These are phyloP conservation scores for Acanthopleura granulata DNA, from an alignment of 2,888 invertebrate genomes.

Conservation along the genomic window DNA sequence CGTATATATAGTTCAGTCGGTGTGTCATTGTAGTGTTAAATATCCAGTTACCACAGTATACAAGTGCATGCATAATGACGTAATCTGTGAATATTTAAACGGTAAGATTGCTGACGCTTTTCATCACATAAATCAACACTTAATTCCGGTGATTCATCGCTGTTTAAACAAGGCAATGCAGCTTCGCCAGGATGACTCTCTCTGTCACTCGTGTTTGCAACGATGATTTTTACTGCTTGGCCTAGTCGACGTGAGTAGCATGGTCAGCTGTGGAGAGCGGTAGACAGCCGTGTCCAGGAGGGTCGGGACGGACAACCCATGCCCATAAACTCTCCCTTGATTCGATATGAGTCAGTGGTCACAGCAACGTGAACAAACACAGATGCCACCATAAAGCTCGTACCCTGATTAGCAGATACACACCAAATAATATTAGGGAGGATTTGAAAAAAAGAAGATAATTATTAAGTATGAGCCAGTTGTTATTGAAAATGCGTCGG, in stretches of 20 bases:
- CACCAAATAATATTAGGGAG: slow-evolving; percentile 13
- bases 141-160: no score
- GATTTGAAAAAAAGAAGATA: slow-evolving; percentile 4
- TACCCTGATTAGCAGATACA: neutral
- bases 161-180: no score
- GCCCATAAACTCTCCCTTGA: slow-evolving; percentile 5
- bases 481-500: neutral
- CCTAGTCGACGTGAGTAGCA: slow-evolving; percentile 9
- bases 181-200: no score
- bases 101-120: no score
- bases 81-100: no score
- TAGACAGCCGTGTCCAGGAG: neutral
- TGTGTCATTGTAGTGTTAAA: no score
- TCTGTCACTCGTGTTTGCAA: no score
- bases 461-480: slow-evolving; percentile 7
- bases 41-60: no score
- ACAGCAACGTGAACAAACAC: neutral
- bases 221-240: neutral
- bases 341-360: slow-evolving; percentile 3
- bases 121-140: no score
- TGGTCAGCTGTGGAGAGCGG: neutral
- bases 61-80: no score
- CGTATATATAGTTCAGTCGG: no score
- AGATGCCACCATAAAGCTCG: slow-evolving; percentile 16
- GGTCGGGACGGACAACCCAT: neutral